These are phyloP conservation scores for Mastigias papua DNA, from an alignment of 30 jellyfish, hydroid and myxozoan genomes.

Conservation along the genomic window DNA sequence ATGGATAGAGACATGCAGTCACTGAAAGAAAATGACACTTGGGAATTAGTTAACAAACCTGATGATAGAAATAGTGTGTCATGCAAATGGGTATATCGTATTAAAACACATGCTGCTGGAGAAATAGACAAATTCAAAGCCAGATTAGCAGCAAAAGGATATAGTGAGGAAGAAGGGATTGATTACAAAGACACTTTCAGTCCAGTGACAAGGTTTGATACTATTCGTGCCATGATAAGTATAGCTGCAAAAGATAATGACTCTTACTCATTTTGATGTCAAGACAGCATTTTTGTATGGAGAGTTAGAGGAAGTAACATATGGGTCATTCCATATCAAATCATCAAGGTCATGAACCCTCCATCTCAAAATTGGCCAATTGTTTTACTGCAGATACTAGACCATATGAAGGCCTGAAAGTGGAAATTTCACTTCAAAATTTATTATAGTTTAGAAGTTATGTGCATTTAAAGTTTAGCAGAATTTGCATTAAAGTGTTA, in stretches of 20 bases:
- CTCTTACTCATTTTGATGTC: slow-evolving; percentile 54
- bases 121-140: neutral
- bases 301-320: slow-evolving; percentile 50
- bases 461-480: too few relatives aligned
- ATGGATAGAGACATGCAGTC: slow-evolving; percentile 37
- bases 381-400: too few relatives aligned
- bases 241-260: slow-evolving; percentile 30
- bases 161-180: slow-evolving; percentile 24
- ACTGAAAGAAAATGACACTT: slow-evolving; percentile 19
- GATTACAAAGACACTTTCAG: slow-evolving; percentile 33
- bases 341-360: too few relatives aligned
- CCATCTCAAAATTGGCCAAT: too few relatives aligned
- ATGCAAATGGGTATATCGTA: slow-evolving; percentile 39
- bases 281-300: slow-evolving; percentile 59
- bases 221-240: slow-evolving; percentile 55
- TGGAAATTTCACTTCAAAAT: too few relatives aligned
- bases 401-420: too few relatives aligned
- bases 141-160: slow-evolving; percentile 38
- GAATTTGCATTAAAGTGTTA: too few relatives aligned
- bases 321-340: too few relatives aligned
- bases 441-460: too few relatives aligned
- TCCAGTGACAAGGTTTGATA: slow-evolving; percentile 51
- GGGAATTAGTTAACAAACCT: slow-evolving; percentile 5
- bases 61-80: slow-evolving; percentile 24
- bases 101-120: slow-evolving; percentile 11